Evolutionary conservation across 1,140 invertebrate species (phyloP).

Genomic region (Neodiprion lecontei): DNA sequence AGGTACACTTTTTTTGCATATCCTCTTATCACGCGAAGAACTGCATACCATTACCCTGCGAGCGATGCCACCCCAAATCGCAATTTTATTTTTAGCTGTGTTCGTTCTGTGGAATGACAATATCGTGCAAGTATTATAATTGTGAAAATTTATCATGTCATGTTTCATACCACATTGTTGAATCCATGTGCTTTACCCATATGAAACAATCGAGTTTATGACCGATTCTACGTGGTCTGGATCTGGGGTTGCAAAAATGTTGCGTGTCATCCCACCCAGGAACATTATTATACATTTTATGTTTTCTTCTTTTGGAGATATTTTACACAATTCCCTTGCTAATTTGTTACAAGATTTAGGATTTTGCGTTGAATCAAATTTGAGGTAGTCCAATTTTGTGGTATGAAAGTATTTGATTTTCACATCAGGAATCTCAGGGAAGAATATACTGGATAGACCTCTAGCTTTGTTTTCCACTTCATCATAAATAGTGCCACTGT

Average conservation of each 20-base stretch:
- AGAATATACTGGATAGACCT: conserved; percentile 29
- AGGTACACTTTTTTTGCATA: conserved; percentile 17
- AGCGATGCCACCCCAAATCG: conserved; percentile 49
- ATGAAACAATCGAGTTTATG: neutral
- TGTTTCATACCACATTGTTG: neutral
- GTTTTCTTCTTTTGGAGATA: conserved; percentile 6
- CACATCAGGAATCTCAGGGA: conserved; percentile 39
- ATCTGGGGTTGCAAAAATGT: neutral
- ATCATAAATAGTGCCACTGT: conserved; percentile 25
- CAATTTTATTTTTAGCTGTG: conserved; percentile 22
- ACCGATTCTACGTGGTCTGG: neutral
- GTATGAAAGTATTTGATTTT: neutral
- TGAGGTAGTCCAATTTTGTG: neutral
- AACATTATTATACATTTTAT: conserved; percentile 21
- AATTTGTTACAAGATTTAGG: neutral
- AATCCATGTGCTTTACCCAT: conserved; percentile 16
- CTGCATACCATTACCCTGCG: conserved; percentile 33
- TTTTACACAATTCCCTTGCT: conserved; percentile 13
- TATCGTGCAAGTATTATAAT: conserved; percentile 14
- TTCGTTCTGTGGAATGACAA: conserved; percentile 29
- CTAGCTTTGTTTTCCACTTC: conserved; percentile 30
- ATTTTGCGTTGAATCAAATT: neutral
- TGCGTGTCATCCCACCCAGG: neutral
- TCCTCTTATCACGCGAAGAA: neutral
- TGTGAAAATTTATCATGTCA: conserved; percentile 8